Evolutionary conservation across 2,888 invertebrate species (phyloP).

Genomic region (Harmothoe impar): DNA sequence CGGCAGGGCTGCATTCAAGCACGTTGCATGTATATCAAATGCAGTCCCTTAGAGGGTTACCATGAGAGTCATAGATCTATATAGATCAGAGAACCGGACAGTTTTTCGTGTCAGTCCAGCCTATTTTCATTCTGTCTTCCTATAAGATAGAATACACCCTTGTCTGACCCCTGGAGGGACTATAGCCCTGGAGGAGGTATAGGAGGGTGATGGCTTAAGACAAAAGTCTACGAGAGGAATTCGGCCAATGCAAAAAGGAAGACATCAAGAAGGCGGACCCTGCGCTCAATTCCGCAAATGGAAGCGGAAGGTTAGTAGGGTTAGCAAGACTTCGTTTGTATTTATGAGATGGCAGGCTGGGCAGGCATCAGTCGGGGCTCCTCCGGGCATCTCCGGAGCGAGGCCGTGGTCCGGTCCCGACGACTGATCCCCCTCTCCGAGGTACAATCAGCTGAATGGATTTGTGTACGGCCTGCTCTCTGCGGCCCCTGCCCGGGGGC

Average conservation of each 20-base stretch:
- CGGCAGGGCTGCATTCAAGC: too few species aligned
- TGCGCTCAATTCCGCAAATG: not conserved
- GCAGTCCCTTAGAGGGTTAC: too few species aligned
- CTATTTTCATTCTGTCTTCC: too few species aligned
- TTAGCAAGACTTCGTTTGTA: conserved; percentile 16
- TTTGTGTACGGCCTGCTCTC: conserved; percentile 22
- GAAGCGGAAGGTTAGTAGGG: conserved; percentile 7
- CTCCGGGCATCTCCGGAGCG: not conserved
- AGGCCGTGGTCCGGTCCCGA: not conserved
- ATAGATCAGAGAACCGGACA: too few species aligned
- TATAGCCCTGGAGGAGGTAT: too few species aligned
- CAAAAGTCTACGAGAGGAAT: not conserved
- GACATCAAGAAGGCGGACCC: not conserved
- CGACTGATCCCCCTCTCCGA: conserved; percentile 21
- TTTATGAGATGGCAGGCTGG: conserved; percentile 28
- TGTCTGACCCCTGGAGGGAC: too few species aligned
- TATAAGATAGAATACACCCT: too few species aligned
- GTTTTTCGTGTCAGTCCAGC: too few species aligned
- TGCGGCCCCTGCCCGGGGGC: not conserved
- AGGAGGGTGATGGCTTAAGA: too few species aligned
- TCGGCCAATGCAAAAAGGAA: not conserved
- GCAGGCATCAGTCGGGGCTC: not conserved
- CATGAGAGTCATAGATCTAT: too few species aligned
- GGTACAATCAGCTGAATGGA: conserved; percentile 38
- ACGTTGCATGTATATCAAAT: too few species aligned